Conservation (phyloP, 2,113 vertebrate genomes). For the Cheilinus undulatus region DNA sequence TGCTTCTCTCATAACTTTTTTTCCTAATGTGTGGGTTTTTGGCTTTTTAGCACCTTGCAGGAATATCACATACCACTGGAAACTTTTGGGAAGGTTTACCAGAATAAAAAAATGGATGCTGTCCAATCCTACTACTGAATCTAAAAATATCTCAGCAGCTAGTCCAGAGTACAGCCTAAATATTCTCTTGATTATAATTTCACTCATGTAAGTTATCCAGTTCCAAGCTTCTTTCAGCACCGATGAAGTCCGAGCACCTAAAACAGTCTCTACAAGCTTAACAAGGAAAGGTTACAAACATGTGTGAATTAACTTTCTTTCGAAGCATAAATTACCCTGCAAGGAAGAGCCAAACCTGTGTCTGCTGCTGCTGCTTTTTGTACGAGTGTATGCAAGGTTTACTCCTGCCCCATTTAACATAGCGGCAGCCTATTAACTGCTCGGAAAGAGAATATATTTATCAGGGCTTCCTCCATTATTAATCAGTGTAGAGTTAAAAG, state of each 20-base stretch:
- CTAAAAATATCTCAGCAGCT: conserved; percentile 23
- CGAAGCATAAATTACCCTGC: conserved; percentile 30
- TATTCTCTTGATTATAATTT: conserved; percentile 15
- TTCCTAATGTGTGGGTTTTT: no score
- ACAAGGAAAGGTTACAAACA: conserved; percentile 30
- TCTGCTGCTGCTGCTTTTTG: conserved; percentile 35
- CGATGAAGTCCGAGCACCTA: conserved; percentile 37
- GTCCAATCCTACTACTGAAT: no score
- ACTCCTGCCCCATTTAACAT: conserved; percentile 70
- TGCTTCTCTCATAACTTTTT: no score
- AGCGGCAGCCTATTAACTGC: conserved; percentile 69
- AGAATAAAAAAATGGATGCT: no score
- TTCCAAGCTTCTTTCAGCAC: conserved; percentile 35
- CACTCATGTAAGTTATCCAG: conserved; percentile 30
- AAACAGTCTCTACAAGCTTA: conserved; percentile 16
- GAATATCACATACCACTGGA: no score
- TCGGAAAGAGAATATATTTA: conserved; percentile 82
- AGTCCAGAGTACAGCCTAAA: conserved; percentile 25
- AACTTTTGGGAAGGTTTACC: no score
- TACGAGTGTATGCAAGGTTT: conserved; percentile 30
- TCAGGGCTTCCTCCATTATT: conserved; percentile 77
- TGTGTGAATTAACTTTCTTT: conserved; percentile 49
- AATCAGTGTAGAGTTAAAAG: conserved; percentile 81
- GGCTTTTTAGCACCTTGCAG: no score
- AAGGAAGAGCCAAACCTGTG: conserved; percentile 32